Evolutionary conservation across 2,113 vertebrate genomes (phyloP), one percentile per base, ranked within the genome.

Genomic region (Butastur rufipennis): DNA sequence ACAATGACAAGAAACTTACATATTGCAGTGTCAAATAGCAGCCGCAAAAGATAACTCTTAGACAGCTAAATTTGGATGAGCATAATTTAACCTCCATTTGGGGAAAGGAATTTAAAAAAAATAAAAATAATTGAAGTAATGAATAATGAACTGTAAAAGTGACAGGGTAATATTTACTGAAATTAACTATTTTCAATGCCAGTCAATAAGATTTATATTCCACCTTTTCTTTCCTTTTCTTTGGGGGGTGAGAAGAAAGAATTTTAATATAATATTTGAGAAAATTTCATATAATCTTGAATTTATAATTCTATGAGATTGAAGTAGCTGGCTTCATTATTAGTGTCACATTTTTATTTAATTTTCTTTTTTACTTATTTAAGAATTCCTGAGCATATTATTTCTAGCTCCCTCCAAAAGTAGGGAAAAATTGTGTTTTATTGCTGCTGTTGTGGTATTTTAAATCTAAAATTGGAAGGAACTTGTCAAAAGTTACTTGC

Each of bases 11-110:
- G 52, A 83, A 45, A 10, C 5, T 32, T 23, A 36, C 4, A 7
- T n/a, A 4, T n/a, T 61, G 4, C 11, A 38, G 6, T 38, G 22
- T 86, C 43, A n/a, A 17, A 68, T 3, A 77, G 3, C 9, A 81
- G 7, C 3, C 15, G 17, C 4, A 32, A n/a, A 67, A 75, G 26
- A 27, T 5, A 72, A 67, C 4, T 25, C 21, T 23, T 14, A 71
- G 18, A 23, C 3, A 83, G 2, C 3, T 56, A 31, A 68, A 72
- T 59, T 42, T 68, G 7, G 13, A 48, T 43, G 1, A 78, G 6
- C 0, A 4, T 25, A 81, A 48, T 56, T 9, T 70, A 73, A 42
- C 3, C 4, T 34, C 10, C 1, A 1, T 65, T 52, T 65, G 11
- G 2, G 18, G 36, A 91, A 87, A 63, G 3, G 1, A 55, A 42